phyloP scores from a whole-genome alignment of 2,888 invertebrate genomes.

The Polydrusus cervinus region DNA sequence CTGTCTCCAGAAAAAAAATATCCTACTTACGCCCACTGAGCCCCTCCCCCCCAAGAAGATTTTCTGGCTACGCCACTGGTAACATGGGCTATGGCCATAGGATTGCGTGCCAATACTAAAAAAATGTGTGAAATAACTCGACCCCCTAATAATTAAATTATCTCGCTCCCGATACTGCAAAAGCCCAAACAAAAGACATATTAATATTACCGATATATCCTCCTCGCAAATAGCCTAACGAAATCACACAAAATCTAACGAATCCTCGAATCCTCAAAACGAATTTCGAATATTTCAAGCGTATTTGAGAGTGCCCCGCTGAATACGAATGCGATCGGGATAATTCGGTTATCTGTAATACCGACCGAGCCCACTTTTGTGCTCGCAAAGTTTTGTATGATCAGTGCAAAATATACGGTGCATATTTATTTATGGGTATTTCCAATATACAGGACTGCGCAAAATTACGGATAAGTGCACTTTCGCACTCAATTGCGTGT shows the following conservation, averaged over 20 bases:
- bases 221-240: conserved; percentile 40
- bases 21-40: too few species aligned
- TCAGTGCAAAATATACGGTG: conserved; percentile 50
- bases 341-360: conserved; percentile 51
- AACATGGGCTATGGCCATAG: too few species aligned
- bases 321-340: conserved; percentile 46
- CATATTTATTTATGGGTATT: conserved; percentile 47
- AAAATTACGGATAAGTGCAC: too few species aligned
- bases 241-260: conserved; percentile 42
- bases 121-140: too few species aligned
- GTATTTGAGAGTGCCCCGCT: conserved; percentile 37
- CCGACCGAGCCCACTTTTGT: conserved; percentile 46
- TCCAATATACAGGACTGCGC: conserved; percentile 1
- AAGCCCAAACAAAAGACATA: conserved; percentile 33
- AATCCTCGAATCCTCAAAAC: conserved; percentile 31
- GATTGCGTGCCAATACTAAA: too few species aligned
- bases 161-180: conserved; percentile 11
- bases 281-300: conserved; percentile 51
- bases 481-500: too few species aligned
- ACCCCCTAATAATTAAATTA: conserved; percentile 19
- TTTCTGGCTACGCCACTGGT: too few species aligned
- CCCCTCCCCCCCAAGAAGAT: too few species aligned
- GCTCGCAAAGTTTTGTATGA: conserved; percentile 44
- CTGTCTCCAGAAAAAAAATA: too few species aligned
- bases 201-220: conserved; percentile 49